Conservation (phyloP, 2,797 vertebrate species). For the Lutra lutra region DNA sequence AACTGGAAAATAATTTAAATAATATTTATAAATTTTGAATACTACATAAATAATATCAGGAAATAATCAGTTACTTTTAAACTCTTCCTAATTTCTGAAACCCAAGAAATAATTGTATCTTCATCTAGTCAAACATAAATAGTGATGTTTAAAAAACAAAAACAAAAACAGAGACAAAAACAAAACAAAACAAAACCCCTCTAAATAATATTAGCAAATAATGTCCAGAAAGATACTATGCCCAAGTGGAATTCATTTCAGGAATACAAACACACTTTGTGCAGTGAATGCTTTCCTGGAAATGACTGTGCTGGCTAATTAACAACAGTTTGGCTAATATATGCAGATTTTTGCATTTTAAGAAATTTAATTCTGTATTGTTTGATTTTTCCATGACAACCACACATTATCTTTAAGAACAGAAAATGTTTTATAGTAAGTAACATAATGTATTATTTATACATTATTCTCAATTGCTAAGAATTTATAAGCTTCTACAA, state of each 20-base stretch:
- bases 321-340: background rate
- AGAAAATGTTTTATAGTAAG: background rate
- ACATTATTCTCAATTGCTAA: slow-evolving; percentile 5
- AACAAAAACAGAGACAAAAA: background rate
- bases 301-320: background rate
- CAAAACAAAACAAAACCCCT: no score
- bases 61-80: slow-evolving; percentile 21
- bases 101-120: background rate
- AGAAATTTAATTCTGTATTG: background rate
- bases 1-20: slow-evolving; percentile 84
- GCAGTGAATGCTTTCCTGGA: background rate
- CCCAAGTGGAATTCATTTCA: background rate
- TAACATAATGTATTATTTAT: background rate
- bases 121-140: background rate
- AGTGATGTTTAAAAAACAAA: background rate
- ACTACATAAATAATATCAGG: background rate
- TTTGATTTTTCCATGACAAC: slow-evolving; percentile 33
- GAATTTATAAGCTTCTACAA: background rate
- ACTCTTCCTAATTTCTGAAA: slow-evolving; percentile 54
- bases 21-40: slow-evolving; percentile 17
- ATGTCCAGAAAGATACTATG: background rate
- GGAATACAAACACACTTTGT: background rate
- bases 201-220: background rate
- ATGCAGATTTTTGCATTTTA: background rate
- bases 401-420: background rate